Evolutionary conservation across 2,797 vertebrate species (phyloP).

Genomic region (Alauda arvensis): DNA sequence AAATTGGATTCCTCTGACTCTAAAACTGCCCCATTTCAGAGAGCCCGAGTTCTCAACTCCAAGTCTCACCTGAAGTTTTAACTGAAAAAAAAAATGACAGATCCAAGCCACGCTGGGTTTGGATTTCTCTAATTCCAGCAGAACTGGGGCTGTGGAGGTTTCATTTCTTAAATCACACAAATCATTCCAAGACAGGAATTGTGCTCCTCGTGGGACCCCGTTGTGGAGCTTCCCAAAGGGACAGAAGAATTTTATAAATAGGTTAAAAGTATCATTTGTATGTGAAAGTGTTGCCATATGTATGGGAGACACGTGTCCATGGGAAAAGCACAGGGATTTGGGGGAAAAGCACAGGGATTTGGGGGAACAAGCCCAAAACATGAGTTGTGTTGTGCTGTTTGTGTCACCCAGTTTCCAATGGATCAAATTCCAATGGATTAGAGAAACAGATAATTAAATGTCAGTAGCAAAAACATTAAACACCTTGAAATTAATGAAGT

Average conservation of each 20-base stretch:
- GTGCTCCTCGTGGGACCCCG: fast-evolving
- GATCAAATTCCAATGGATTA: neutral
- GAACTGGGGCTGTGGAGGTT: fast-evolving
- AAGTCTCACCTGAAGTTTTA: neutral
- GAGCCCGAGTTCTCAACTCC: neutral
- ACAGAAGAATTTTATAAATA: too few relatives aligned
- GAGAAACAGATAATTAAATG: neutral
- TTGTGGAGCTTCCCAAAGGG: neutral
- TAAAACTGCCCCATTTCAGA: neutral
- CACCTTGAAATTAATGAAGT: neutral
- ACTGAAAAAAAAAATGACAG: fast-evolving
- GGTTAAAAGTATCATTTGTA: fast-evolving
- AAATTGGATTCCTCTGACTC: neutral
- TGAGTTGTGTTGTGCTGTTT: neutral
- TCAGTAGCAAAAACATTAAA: neutral
- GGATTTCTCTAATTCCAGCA: neutral
- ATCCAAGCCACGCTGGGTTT: fast-evolving
- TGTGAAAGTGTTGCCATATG: fast-evolving
- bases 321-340: neutral
- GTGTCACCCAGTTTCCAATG: neutral
- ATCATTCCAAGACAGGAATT: neutral
- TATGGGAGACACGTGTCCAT: fast-evolving
- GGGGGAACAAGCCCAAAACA: neutral
- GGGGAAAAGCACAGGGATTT: neutral
- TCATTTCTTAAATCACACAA: neutral